Conservation (phyloP, 2,113 vertebrate genomes). For the Zosterops japonicus region DNA sequence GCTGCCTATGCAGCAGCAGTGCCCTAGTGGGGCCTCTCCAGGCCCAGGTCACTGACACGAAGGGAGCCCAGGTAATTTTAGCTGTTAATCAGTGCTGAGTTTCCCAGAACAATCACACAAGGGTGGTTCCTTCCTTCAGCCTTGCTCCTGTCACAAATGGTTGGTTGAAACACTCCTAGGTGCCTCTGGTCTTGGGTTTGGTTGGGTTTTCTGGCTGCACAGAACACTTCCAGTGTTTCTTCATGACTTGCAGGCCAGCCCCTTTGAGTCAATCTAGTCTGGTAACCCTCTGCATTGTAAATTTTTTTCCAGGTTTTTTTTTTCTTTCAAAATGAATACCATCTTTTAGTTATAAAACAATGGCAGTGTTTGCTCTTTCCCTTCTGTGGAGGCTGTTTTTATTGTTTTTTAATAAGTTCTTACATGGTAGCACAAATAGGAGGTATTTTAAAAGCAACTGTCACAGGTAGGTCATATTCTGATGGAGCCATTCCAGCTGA, state of each 20-base stretch:
- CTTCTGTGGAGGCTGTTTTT: not conserved
- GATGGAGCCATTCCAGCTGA: not conserved
- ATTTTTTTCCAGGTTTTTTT: not conserved
- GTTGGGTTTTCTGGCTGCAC: not conserved
- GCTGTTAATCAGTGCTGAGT: not conserved
- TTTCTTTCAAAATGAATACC: not conserved
- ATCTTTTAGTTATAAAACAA: not conserved
- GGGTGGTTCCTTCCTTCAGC: not conserved
- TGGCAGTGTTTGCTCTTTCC: not conserved
- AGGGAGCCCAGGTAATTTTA: not conserved
- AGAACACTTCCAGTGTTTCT: not conserved
- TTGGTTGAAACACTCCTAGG: not conserved
- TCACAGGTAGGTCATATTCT: not conserved
- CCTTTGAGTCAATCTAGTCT: not conserved
- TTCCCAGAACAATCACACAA: not conserved
- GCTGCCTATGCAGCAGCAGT: not conserved
- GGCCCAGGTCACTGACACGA: accelerated
- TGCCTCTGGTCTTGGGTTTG: not conserved
- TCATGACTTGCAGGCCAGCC: not conserved
- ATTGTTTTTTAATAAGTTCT: not conserved
- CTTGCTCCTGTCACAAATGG: not conserved
- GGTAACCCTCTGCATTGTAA: not conserved
- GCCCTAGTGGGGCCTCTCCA: accelerated
- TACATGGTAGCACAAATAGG: not conserved
- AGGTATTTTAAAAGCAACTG: not conserved